Percentiles rank a stretch among this genome's conserved stretches.
Evolutionary conservation across 2,888 invertebrate genomes (phyloP).

Genomic region (Lobophora halterata): DNA sequence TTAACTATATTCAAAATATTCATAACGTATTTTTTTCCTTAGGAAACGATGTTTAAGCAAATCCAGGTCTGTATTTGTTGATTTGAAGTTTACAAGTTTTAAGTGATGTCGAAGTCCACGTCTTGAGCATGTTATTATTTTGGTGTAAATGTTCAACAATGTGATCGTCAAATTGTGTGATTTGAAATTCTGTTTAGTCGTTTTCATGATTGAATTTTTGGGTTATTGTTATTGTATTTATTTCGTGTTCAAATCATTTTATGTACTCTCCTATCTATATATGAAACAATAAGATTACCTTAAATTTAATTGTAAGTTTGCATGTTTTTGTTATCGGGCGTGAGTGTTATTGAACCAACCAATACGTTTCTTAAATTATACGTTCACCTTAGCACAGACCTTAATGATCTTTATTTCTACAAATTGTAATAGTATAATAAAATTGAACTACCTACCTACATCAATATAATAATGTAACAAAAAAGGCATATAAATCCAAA

Average conservation of each 20-base stretch:
- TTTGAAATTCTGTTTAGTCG: conserved; percentile 23
- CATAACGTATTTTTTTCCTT: conserved; percentile 63
- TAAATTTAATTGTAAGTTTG: neutral
- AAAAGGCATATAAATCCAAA: too few species aligned
- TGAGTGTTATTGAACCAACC: too few species aligned
- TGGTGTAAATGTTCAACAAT: conserved; percentile 34
- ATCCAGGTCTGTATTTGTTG: conserved; percentile 76
- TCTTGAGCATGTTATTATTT: conserved; percentile 53
- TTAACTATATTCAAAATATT: conserved; percentile 35
- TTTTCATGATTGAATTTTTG: too few species aligned
- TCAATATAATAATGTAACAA: too few species aligned
- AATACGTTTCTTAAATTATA: neutral
- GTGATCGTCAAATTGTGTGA: conserved; percentile 35
- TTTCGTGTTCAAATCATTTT: too few species aligned
- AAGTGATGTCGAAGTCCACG: conserved; percentile 61
- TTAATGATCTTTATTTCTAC: too few species aligned
- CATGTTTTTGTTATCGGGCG: too few species aligned
- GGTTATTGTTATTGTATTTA: too few species aligned
- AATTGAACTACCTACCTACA: too few species aligned
- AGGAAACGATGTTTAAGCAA: conserved; percentile 79
- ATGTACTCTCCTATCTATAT: too few species aligned
- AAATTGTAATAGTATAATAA: too few species aligned
- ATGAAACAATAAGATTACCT: too few species aligned
- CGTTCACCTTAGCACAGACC: neutral
- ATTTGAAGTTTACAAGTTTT: conserved; percentile 48